Base-by-base conservation (phyloP, 2,888 invertebrate species). In the Drosophila yooni region DNA sequence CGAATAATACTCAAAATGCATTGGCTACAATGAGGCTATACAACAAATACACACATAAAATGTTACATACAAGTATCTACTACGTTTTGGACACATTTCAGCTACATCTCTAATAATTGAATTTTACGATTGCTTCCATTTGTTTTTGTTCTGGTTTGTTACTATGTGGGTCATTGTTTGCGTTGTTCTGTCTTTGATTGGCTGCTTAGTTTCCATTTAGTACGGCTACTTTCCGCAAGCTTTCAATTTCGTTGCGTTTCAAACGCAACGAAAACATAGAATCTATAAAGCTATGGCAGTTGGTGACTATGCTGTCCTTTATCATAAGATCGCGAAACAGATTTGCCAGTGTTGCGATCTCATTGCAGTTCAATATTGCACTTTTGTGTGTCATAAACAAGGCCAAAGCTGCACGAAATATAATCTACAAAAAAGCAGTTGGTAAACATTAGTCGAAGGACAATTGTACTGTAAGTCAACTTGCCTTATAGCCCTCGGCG, bases 261-360 rank as follows among this genome's bases (percentile, higher is more conserved):
- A 98, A 94, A 53, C 96, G 96, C 70, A 96, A 94, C 94, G 95
- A 96, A 93, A 98, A 98, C 92, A 97, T 96, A 89, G 96, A 95
- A 96, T 96, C 95, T 95, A 98, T 96, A 93, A 98, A 98, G 79
- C 95, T 95, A 93, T 98, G 98, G 92, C 98, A 98, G 91, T 97
- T 95, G 61, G 97, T 94, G 60, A 96, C 96, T 87, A 95, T 95
- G 70, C 95, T 95, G 92, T 96, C 97, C 91, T 95, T 96, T 34
- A 96, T 96, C 90, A 98, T 97, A 54, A 95, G 95, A 89, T 91
- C 91, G 18, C 97, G 97, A 91, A 98, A 97, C 91, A 97, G 95
- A 85, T 96, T 96, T 3, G 97, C 97, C 76, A 98, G 93, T 40
- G 97, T 95, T 29, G 96, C 95, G 91, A 98, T 97, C 91, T 97